Evolutionary conservation across 2,888 invertebrate genomes (phyloP).

Genomic region (Microctonus aethiopoides): DNA sequence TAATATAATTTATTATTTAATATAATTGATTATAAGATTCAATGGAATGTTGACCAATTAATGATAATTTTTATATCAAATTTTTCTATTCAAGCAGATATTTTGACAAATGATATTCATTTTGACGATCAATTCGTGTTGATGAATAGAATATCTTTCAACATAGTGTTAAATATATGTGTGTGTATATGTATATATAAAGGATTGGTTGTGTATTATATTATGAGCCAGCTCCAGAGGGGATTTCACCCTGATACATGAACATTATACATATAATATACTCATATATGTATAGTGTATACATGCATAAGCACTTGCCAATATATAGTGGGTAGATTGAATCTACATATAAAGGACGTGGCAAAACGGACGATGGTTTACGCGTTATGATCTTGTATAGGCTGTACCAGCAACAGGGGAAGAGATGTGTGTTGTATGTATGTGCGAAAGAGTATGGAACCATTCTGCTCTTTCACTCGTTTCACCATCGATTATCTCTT

Average conservation of each 20-base stretch:
- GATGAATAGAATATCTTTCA: constrained; percentile 19
- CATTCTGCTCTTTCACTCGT: background rate
- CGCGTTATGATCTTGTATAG: constrained; percentile 25
- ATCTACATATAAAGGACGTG: constrained; percentile 43
- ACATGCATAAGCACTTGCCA: constrained; percentile 23
- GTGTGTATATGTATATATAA: background rate
- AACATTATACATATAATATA: background rate
- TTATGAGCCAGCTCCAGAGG: constrained; percentile 25
- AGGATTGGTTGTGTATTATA: constrained; percentile 38
- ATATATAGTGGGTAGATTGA: constrained; percentile 37
- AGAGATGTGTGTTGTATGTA: too few species aligned
- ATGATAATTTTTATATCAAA: too few species aligned
- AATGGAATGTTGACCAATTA: too few species aligned
- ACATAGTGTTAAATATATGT: constrained; percentile 16
- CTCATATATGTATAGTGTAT: too few species aligned
- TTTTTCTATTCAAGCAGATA: background rate
- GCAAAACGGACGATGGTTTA: constrained; percentile 9
- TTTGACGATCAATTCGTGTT: constrained; percentile 24
- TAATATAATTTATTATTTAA: too few species aligned
- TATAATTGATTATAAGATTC: too few species aligned
- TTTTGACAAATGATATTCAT: background rate
- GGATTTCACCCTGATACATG: constrained; percentile 27
- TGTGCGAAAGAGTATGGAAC: background rate
- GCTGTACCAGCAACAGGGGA: background rate
- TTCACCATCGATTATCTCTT: constrained; percentile 7